phyloP scores from a whole-genome alignment of 2,113 vertebrate genomes.

The Rafetus swinhoei region DNA sequence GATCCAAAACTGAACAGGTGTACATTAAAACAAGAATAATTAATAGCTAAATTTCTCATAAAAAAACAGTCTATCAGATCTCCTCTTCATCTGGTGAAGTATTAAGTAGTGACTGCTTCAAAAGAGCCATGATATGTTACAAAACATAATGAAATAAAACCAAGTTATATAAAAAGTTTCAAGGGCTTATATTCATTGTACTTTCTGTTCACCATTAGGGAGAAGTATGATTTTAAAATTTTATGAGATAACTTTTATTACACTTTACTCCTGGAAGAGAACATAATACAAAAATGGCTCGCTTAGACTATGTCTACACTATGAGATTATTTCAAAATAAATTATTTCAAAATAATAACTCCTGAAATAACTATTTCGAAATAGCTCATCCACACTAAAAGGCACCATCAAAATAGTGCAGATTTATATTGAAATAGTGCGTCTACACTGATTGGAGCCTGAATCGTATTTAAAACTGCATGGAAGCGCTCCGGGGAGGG shows the following conservation, averaged over 20 bases:
- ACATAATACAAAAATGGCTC: neutral
- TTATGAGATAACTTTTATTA: slow-evolving; percentile 18
- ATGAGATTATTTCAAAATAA: no score
- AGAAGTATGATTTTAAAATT: neutral
- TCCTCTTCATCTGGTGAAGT: neutral
- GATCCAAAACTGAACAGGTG: neutral
- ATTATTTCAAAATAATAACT: no score
- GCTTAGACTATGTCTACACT: no score
- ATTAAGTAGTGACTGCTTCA: neutral
- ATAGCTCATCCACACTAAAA: no score
- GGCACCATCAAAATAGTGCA: no score
- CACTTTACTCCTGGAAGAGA: neutral
- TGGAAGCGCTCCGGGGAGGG: no score
- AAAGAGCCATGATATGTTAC: slow-evolving; percentile 4
- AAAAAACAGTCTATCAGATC: neutral
- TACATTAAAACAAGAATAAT: neutral
- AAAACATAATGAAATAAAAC: neutral
- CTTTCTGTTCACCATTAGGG: neutral
- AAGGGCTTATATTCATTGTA: neutral
- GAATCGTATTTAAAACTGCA: no score
- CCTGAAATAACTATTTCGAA: no score
- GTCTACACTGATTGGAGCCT: no score
- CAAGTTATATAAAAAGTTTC: neutral
- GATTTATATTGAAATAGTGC: no score
- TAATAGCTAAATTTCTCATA: neutral